Percentiles rank a stretch among this genome's conserved stretches.
These are phyloP conservation scores for Tachypleus tridentatus DNA, from an alignment of 1,140 invertebrate genomes.

Conservation along the genomic window DNA sequence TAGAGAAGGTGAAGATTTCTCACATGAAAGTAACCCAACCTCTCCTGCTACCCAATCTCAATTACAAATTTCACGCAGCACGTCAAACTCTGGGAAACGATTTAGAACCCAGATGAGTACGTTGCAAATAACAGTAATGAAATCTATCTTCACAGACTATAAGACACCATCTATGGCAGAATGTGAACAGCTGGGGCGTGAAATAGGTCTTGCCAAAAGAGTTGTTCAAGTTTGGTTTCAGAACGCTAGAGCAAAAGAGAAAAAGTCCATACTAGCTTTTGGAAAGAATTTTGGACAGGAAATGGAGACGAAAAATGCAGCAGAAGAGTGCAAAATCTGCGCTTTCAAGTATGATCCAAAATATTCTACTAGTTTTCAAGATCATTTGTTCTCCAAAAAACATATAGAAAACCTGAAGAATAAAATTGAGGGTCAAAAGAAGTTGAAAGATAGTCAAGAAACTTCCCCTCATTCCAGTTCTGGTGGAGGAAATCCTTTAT, in stretches of 20 bases:
- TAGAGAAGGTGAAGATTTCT: slow-evolving; percentile 33
- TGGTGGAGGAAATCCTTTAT: not conserved
- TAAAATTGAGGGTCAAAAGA: slow-evolving; percentile 47
- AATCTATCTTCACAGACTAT: slow-evolving; percentile 83
- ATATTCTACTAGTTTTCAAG: slow-evolving; percentile 65
- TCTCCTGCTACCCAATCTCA: slow-evolving; percentile 48
- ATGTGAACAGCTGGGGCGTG: slow-evolving; percentile 83
- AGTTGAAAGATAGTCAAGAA: slow-evolving; percentile 29
- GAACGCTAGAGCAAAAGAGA: slow-evolving; percentile 96
- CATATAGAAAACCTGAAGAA: slow-evolving; percentile 69
- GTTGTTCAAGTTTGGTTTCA: slow-evolving; percentile 98
- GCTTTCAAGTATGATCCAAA: slow-evolving; percentile 83
- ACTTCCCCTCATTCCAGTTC: slow-evolving; percentile 52
- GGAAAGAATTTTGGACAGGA: slow-evolving; percentile 44
- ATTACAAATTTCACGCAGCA: not conserved
- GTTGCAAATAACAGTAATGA: slow-evolving; percentile 85
- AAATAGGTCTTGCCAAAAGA: slow-evolving; percentile 82
- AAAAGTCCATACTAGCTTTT: slow-evolving; percentile 66
- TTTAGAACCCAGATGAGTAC: slow-evolving; percentile 79
- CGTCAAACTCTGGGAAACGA: slow-evolving; percentile 47
- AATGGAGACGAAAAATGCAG: slow-evolving; percentile 35
- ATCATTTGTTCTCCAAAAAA: slow-evolving; percentile 81
- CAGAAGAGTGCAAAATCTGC: slow-evolving; percentile 79
- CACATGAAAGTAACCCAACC: slow-evolving; percentile 59
- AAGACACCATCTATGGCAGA: slow-evolving; percentile 97